phyloP scores from a whole-genome alignment of 1,140 invertebrate genomes.

The Maniola jurtina region DNA sequence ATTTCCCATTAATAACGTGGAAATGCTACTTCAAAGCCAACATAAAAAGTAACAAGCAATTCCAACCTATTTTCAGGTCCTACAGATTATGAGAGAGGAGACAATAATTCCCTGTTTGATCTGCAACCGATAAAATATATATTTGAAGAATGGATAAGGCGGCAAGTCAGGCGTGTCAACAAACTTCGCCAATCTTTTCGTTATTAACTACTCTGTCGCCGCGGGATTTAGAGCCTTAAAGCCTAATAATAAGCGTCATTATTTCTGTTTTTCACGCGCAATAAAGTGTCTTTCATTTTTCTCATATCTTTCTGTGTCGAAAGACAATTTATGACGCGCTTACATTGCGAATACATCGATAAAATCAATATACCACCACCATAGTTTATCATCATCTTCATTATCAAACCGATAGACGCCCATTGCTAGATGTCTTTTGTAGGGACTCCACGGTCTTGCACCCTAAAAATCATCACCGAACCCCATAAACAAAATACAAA shows the following conservation, averaged over 20 bases:
- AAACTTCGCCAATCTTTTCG: slow-evolving; percentile 46
- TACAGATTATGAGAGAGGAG: background rate
- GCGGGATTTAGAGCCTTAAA: background rate
- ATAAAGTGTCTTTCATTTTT: background rate
- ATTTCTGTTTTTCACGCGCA: too few relatives aligned
- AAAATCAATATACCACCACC: background rate
- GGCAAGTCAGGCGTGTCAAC: slow-evolving; percentile 35
- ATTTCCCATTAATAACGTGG: background rate
- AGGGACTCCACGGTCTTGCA: too few relatives aligned
- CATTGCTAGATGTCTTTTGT: too few relatives aligned
- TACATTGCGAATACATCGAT: background rate
- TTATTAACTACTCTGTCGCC: slow-evolving; percentile 32
- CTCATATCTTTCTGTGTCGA: background rate
- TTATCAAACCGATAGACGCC: too few relatives aligned
- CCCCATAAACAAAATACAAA: background rate
- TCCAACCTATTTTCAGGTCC: slow-evolving; percentile 2
- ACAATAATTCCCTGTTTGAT: slow-evolving; percentile 17
- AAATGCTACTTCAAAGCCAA: background rate
- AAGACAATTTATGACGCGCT: slow-evolving; percentile 1
- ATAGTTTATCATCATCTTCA: too few relatives aligned
- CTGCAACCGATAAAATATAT: slow-evolving; percentile 37
- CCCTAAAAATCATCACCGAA: background rate
- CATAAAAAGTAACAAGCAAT: background rate
- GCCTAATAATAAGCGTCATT: background rate
- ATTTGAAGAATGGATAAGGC: slow-evolving; percentile 27